Base-by-base conservation (phyloP, 2,113 vertebrate species). In the Ochotona curzoniae region DNA sequence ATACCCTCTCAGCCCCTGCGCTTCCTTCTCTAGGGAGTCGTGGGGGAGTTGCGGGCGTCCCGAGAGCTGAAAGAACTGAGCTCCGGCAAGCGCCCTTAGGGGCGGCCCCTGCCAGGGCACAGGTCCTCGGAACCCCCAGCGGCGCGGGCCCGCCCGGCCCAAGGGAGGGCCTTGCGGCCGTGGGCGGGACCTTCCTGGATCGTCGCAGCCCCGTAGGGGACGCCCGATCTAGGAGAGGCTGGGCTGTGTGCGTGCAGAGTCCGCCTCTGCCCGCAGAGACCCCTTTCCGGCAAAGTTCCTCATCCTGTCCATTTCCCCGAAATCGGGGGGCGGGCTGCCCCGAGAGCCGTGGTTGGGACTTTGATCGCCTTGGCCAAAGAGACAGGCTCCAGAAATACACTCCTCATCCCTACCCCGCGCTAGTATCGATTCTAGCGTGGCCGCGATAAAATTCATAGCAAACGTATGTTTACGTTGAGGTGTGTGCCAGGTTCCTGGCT, bases 281-380 rank as follows among this genome's bases (percentile, higher is more conserved):
- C 26, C 11, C 21, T 54, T 23, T 63, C 38, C 82, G 20, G 38
- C 57, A 35, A 81, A 90, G 74, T 64, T 63, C 57, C 30, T 13
- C 30, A 26, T 71, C 38, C 61, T 30, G 9, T 15, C 49, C 17
- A 8, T 38, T 95, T 91, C 61, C 83, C 67, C 4, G 83, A 95
- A 96, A 84, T 89, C 30, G 81, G 57, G 87, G 38, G 64, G 75
- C 73, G 17, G 73, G 74, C 18, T 73, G 80, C 79, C 69, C 0
- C 13, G 78, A 89, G 63, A 69, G 44, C 57, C 73, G 78, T 69
- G 74, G 67, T 15, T 66, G 93, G 30, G 94, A 93, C 89, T 96
- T 96, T 61, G 89, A 44, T 78, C 81, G 21, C 87, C 75, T 44
- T 67, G 78, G 21, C 32, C 82, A 80, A 64, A 64, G 38, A 44